Evolutionary conservation across 2,888 invertebrate genomes (phyloP).

Genomic region (Tetragonisca angustula): DNA sequence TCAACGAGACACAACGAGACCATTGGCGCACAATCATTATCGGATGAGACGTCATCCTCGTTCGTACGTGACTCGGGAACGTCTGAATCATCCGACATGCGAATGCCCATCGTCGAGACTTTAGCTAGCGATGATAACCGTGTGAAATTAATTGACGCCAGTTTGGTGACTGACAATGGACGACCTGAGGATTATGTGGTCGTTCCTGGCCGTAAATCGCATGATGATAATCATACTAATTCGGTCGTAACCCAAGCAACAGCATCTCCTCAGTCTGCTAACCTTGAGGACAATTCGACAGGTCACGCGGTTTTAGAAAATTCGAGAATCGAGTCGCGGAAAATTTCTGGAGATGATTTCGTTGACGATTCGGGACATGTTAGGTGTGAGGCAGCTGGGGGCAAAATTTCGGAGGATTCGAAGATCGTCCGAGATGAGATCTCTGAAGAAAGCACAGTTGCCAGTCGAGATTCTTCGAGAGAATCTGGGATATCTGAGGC

Average conservation of each 20-base stretch:
- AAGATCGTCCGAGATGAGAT: not conserved
- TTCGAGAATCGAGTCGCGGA: not conserved
- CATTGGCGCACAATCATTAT: constrained; percentile 55
- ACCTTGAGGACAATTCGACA: not conserved
- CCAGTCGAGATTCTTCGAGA: not conserved
- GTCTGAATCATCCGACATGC: constrained; percentile 38
- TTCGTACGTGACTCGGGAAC: constrained; percentile 25
- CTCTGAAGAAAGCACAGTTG: too few species aligned
- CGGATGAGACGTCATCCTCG: constrained; percentile 33
- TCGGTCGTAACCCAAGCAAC: not conserved
- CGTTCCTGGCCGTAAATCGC: not conserved
- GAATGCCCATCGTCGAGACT: constrained; percentile 5
- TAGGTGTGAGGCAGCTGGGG: too few species aligned
- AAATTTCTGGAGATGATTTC: not conserved
- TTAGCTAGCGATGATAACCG: constrained; percentile 17
- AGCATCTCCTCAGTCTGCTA: not conserved
- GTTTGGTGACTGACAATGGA: constrained; percentile 20
- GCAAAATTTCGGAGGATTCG: not conserved
- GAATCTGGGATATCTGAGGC: not conserved
- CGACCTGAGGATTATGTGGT: not conserved
- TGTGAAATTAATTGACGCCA: constrained; percentile 35
- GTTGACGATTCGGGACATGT: not conserved
- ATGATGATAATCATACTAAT: constrained; percentile 31
- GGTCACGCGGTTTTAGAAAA: not conserved
- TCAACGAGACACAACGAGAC: constrained; percentile 21